phyloP scores from a whole-genome alignment of 2,888 invertebrate genomes.

The Ctena decussata region DNA sequence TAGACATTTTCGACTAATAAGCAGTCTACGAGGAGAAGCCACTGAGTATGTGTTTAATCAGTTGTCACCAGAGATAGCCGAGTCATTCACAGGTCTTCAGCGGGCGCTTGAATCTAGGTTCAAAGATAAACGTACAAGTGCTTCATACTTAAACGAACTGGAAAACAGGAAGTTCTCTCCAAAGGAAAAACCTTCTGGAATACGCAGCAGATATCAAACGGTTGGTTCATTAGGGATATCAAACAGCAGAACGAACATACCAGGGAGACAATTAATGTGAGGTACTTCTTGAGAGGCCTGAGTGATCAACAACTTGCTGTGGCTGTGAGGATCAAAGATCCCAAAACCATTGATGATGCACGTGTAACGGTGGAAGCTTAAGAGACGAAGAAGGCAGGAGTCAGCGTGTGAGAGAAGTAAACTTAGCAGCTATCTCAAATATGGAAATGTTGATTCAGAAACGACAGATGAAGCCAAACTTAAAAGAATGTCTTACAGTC shows the following conservation, averaged over 20 bases:
- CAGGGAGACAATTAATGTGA: conserved; percentile 41
- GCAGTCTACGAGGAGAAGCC: conserved; percentile 39
- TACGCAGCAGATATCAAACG: conserved; percentile 46
- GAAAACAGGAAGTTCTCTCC: conserved; percentile 32
- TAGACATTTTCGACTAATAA: conserved; percentile 34
- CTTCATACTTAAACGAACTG: conserved; percentile 50
- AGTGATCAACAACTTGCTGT: conserved; percentile 40
- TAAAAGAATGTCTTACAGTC: not conserved
- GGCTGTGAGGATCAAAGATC: conserved; percentile 7
- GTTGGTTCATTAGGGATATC: conserved; percentile 42
- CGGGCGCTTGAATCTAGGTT: conserved; percentile 44
- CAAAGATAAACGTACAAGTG: conserved; percentile 33
- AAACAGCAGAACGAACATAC: conserved; percentile 43
- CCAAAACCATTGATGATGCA: not conserved
- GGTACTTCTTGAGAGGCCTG: conserved; percentile 51
- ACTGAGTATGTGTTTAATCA: conserved; percentile 51
- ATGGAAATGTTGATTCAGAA: not conserved
- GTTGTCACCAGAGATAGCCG: conserved; percentile 2
- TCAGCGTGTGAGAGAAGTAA: not conserved
- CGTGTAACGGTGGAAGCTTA: not conserved
- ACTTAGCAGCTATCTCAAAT: not conserved
- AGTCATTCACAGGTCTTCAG: conserved; percentile 12
- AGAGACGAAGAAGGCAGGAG: not conserved
- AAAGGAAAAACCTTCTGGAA: conserved; percentile 46
- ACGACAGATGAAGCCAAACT: not conserved